phyloP scores from a whole-genome alignment of 2,797 vertebrate genomes.

The Chelonia mydas region DNA sequence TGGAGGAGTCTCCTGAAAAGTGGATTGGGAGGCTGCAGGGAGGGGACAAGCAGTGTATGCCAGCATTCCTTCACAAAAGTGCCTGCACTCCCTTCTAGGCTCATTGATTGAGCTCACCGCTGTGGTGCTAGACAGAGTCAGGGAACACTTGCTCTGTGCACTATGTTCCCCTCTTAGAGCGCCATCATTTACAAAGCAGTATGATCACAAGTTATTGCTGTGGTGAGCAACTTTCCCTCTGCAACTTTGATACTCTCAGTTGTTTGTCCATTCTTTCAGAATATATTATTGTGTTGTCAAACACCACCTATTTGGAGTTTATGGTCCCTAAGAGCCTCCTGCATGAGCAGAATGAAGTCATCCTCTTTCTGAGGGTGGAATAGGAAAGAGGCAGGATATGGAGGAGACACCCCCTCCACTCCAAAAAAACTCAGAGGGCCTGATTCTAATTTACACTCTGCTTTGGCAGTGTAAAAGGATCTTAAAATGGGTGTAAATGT shows the following conservation, averaged over 20 bases:
- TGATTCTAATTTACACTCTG: background rate
- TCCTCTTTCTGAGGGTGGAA: background rate
- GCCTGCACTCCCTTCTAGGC: background rate
- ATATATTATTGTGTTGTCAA: background rate
- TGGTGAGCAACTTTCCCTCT: background rate
- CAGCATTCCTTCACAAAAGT: background rate
- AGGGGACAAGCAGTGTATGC: background rate
- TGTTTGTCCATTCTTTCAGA: background rate
- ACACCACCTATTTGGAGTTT: background rate
- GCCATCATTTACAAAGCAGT: background rate
- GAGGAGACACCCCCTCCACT: background rate
- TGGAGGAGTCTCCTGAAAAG: background rate
- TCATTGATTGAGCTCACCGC: background rate
- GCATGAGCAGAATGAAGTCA: background rate
- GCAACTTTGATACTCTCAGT: background rate
- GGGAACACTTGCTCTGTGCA: background rate
- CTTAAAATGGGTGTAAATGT: accelerated
- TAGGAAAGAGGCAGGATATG: background rate
- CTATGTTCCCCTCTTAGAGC: background rate
- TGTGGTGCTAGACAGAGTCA: background rate
- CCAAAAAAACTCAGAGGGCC: accelerated
- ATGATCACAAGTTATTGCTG: background rate
- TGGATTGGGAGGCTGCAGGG: background rate
- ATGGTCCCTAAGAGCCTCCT: background rate
- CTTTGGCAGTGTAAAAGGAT: background rate